Evolutionary conservation across 2,113 vertebrate genomes (phyloP), one percentile per base, ranked within the genome.

Genomic region (Ondatra zibethicus): DNA sequence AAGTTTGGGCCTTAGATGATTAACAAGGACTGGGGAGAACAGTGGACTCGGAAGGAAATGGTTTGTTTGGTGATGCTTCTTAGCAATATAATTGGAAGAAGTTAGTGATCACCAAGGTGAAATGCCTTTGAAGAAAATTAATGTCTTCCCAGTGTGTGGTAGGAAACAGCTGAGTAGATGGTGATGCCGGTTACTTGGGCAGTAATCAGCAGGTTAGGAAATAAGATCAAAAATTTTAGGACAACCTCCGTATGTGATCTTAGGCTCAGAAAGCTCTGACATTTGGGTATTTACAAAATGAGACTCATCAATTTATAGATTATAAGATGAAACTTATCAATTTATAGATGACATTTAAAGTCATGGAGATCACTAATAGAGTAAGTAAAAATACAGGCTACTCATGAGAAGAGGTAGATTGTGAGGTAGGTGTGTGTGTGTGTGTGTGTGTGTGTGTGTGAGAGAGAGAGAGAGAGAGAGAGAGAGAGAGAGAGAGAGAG

Each of bases 241-340:
- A 92, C 23, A 61, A 89, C 31, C 42, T 25, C 42, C 21, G 0
- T 19, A 23, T 36, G 7, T 68, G 42, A 42, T 29, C 25, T 47
- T 75, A 75, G 65, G 68, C 78, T 93, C 68, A 78, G 63, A 82
- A 70, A 89, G 36, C 14, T 61, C 63, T 93, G 75, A 29, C 50
- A 23, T 94, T 95, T 52, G 76, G 7, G 36, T 36, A 6, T 45
- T n/a, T 50, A 81, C 75, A 77, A 89, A 92, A 93, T 72, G 84
- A 72, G 39, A 73, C 58, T 82, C 21, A 13, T 88, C n/a, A 88
- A n/a, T n/a, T 31, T 73, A 61, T 14, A 33, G 29, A 31, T 61
- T 50, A 81, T 65, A 72, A 89, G 89, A 93, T 72, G 84, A 72
- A 36, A 73, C 58, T 82, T 16, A 17, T 88, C 45, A 91, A 31